Evolutionary conservation across 2,797 vertebrate genomes (phyloP).

Genomic region (Urosaurus nigricauda): DNA sequence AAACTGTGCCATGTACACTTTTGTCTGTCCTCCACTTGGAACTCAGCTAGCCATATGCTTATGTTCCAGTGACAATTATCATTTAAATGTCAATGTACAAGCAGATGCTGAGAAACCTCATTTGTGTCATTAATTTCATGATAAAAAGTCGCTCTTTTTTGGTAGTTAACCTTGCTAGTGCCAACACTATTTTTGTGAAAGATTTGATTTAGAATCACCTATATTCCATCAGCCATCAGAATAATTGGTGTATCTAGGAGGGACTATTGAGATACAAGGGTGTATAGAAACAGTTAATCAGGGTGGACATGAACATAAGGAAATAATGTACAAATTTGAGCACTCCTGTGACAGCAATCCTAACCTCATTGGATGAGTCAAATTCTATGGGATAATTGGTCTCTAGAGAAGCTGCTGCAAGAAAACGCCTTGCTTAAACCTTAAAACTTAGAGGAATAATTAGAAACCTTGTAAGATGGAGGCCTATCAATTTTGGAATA

Average conservation of each 20-base stretch:
- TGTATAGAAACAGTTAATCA: background rate
- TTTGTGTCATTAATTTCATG: slow-evolving; percentile 61
- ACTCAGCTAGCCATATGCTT: slow-evolving; percentile 72
- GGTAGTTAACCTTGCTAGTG: background rate
- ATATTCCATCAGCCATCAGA: background rate
- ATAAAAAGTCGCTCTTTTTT: slow-evolving; percentile 24
- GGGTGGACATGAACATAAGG: slow-evolving; percentile 26
- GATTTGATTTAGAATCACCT: background rate
- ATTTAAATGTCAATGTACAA: slow-evolving; percentile 79
- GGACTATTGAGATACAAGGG: background rate
- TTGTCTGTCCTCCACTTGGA: slow-evolving; percentile 66
- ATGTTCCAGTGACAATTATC: slow-evolving; percentile 70
- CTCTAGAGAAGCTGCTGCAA: background rate
- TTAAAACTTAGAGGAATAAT: background rate
- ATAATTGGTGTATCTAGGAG: background rate
- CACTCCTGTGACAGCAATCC: background rate
- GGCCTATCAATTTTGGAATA: background rate
- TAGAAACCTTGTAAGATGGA: slow-evolving; percentile 17
- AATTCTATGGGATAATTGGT: slow-evolving; percentile 7
- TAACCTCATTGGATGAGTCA: slow-evolving; percentile 15
- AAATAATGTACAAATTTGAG: background rate
- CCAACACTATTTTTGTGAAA: background rate
- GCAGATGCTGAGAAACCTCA: slow-evolving; percentile 63
- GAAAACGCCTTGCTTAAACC: background rate
- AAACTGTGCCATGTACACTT: slow-evolving; percentile 40